Evolutionary conservation across 2,113 vertebrate genomes (phyloP).

Genomic region (Aegithalos caudatus): DNA sequence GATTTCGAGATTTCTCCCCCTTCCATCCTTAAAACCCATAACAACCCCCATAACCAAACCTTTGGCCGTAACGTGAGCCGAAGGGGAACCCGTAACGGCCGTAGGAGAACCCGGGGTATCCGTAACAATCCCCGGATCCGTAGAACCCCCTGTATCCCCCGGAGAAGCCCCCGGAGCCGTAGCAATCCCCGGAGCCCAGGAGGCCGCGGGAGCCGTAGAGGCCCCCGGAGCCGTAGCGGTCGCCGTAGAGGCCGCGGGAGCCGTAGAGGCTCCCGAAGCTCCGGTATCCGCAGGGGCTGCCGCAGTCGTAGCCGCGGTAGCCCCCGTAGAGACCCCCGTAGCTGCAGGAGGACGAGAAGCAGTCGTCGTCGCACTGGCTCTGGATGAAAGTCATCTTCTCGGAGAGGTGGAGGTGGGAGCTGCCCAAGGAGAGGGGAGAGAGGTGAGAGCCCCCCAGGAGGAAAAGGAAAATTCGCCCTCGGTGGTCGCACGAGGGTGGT

Average conservation of each 20-base stretch:
- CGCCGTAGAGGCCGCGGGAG: neutral
- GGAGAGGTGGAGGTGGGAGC: too few relatives aligned
- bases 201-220: neutral
- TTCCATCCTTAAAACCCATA: neutral
- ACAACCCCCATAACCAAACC: neutral
- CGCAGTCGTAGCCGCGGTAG: neutral
- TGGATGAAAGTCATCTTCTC: slow-evolving; percentile 44
- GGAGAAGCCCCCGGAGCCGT: neutral
- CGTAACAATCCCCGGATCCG: neutral
- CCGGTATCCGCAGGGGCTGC: neutral
- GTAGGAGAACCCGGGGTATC: neutral
- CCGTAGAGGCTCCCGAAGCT: neutral
- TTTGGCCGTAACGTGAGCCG: neutral
- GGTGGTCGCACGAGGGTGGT: too few relatives aligned
- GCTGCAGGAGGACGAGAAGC: neutral
- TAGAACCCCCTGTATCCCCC: neutral
- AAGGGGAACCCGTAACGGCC: neutral
- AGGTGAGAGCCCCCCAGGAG: too few relatives aligned
- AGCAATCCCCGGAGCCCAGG: neutral
- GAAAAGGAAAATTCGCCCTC: too few relatives aligned
- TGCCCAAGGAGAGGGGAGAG: too few relatives aligned
- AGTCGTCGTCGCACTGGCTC: neutral
- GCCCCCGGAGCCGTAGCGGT: neutral
- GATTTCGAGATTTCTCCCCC: too few relatives aligned
- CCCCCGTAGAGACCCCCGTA: neutral